Evolutionary conservation across 2,113 vertebrate species (phyloP), one percentile per base, ranked within the genome.

Genomic region (Cyphomyrus discorhynchus): DNA sequence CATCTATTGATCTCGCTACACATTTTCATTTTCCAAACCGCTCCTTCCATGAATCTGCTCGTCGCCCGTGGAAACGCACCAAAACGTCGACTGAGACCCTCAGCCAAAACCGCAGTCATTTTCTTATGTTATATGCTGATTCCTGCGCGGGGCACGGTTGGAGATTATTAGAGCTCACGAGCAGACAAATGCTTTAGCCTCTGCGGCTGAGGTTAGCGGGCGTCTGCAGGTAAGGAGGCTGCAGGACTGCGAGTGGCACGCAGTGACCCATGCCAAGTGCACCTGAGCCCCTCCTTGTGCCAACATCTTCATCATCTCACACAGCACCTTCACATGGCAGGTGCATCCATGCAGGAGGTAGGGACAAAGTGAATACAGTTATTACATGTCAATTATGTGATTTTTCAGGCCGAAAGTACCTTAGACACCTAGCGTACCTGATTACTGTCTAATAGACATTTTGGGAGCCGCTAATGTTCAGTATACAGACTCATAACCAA

Each of bases 301-400:
- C 95, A 95, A 95, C 91, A 90, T 94, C 95, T 94, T 95, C 93
- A 94, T 95, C 93, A 92, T 92, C 92, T 91, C 92, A 92, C 91
- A 91, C 91, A 88, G 92, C 90, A 93, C 89, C 92, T 91, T 92
- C 91, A 91, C 91, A 91, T 93, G 92, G 92, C 92, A 83, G 27
- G 49, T 77, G 70, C 74, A 42, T 21, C 74, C 35, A 42, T 24
- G 46, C 88, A 82, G 46, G 66, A 50, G 31, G 62, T 50, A 27
- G 9, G 9, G 27, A 70, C 21, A 49, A 8, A 88, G 88, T 46
- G 56, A 74, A 88, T 46, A 46, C 58, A 84, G 42, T 84, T 84
- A 84, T 84, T 47, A 84, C 39, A 84, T 84, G 45, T 84, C 74
- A 80, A 80, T 80, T 80, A 80, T 80, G 74, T 42, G 74, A 80